Evolutionary conservation across 2,888 invertebrate genomes (phyloP).

Genomic region (Polyommatus iphigenia): DNA sequence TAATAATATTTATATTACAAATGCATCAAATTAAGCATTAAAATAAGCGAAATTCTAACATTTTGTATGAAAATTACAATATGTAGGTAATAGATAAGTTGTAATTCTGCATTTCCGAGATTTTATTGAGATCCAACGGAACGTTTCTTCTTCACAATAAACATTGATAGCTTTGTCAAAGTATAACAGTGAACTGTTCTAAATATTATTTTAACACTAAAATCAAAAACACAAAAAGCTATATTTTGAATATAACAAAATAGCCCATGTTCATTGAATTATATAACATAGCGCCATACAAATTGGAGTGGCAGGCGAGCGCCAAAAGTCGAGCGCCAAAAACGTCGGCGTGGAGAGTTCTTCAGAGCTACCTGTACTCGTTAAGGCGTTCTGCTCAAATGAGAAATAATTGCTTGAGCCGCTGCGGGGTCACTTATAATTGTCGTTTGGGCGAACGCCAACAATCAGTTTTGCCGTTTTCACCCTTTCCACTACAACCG

Average conservation of each 20-base stretch:
- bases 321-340: conserved; percentile 65
- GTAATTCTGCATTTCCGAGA: too few relatives aligned
- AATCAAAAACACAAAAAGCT: neutral
- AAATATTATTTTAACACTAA: neutral
- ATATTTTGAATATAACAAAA: neutral
- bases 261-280: conserved; percentile 3
- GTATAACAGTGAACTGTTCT: neutral
- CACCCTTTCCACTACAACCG: neutral
- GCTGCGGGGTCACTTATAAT: conserved; percentile 60
- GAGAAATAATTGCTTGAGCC: conserved; percentile 73
- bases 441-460: conserved; percentile 71
- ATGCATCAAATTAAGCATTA: too few relatives aligned
- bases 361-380: conserved; percentile 63
- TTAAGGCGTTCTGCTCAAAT: conserved; percentile 68
- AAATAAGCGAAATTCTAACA: too few relatives aligned
- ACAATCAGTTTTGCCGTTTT: conserved; percentile 41
- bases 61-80: too few relatives aligned
- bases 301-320: conserved; percentile 58
- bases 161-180: neutral
- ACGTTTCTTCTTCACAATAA: neutral
- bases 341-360: conserved; percentile 63
- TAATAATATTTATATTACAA: too few relatives aligned
- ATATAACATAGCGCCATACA: conserved; percentile 41
- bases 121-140: too few relatives aligned
- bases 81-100: too few relatives aligned